Evolutionary conservation across 2,797 vertebrate species (phyloP), one percentile per base, ranked within the genome.

Genomic region (Sebastes hopkinsi): DNA sequence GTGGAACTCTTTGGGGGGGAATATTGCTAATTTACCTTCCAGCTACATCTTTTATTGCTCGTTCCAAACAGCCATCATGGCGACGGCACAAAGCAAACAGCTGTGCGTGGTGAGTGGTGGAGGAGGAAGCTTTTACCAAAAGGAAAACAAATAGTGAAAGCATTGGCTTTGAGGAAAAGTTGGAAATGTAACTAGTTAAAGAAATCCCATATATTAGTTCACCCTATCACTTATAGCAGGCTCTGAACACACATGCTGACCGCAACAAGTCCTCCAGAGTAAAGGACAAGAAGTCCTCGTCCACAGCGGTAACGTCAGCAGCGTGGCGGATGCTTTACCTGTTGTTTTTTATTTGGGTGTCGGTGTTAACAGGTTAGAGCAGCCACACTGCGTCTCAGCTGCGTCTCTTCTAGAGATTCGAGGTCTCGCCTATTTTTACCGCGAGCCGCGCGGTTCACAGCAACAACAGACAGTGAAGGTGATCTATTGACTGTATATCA

Each of bases 1-100:
- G 54, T 65, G 79, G 72, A 83, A 72, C 75, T 50, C 3, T 58
- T 87, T 74, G 42, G 13, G 13, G 13, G 58, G 50, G 34, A 36
- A 83, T 80, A 72, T 81, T 70, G 81, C 67, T 60, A 14, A 82
- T 88, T 85, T 79, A 85, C 56, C 87, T 87, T 79, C 32, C 76
- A 85, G 89, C 89, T 80, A 76, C n/a, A 30, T 79, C 75, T 71
- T 87, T 87, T 89, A 91, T 88, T 80, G 86, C 74, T 77, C 52
- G 27, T 89, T 92, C 72, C 68, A 81, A 83, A 84, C 75, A 72
- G 72, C 72, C 65, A 77, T 83, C 78, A 74, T 82, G 79, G 78
- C 75, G 73, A 74, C 58, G 36, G 58, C 78, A 84, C 68, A 75
- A 78, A 87, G 77, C 32, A 86, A 90, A 90, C 89, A 91, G 87